A percentile compares a stretch with the other conserved stretches of the same genome.
These are phyloP conservation scores for Drosophila austrosaltans DNA, from an alignment of 2,888 invertebrate genomes.

Conservation along the genomic window DNA sequence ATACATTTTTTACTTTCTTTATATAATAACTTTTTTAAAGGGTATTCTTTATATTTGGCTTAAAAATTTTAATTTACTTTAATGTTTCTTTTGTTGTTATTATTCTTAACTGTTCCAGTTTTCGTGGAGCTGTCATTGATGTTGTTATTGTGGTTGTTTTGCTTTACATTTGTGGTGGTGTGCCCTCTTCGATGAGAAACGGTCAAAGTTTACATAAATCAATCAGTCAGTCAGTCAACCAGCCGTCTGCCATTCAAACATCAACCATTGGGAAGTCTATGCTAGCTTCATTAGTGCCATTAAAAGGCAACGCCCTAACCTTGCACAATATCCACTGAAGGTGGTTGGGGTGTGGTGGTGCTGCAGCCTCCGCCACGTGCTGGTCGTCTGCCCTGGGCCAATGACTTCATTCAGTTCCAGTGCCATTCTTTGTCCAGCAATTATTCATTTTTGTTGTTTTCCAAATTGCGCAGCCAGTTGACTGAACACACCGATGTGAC, in stretches of 20 bases:
- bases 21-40: background rate
- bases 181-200: constrained; percentile 46
- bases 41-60: background rate
- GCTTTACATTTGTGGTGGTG: constrained; percentile 27
- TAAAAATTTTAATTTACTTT: background rate
- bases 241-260: constrained; percentile 3
- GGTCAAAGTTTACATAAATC: constrained; percentile 75
- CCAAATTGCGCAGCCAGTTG: constrained; percentile 60
- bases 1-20: no score
- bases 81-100: constrained; percentile 3
- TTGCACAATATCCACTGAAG: constrained; percentile 55
- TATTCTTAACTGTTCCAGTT: constrained; percentile 39
- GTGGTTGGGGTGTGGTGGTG: background rate
- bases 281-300: constrained; percentile 62
- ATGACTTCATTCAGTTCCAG: constrained; percentile 64
- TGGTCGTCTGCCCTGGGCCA: constrained; percentile 55
- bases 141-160: constrained; percentile 31
- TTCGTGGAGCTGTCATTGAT: constrained; percentile 23
- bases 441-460: constrained; percentile 36
- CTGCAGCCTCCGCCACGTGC: constrained; percentile 58
- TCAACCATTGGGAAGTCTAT: constrained; percentile 24
- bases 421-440: constrained; percentile 41
- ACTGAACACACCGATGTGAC: constrained; percentile 39
- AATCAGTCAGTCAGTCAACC: constrained; percentile 52
- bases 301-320: constrained; percentile 67